phyloP scores from a whole-genome alignment of 2,888 invertebrate species.

The Apomyelois bistriatella region DNA sequence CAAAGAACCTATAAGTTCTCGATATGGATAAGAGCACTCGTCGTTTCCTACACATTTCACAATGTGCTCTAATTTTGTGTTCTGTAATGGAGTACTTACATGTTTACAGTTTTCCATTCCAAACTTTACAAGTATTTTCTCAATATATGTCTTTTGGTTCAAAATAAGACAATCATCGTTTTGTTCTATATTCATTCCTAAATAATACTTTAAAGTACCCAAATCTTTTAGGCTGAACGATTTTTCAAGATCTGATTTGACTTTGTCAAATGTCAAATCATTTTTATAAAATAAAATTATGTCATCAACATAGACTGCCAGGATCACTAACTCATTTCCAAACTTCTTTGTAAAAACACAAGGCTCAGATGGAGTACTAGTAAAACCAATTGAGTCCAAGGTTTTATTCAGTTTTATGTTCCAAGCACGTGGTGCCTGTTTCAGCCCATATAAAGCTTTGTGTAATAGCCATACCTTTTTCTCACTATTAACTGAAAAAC shows the following conservation, averaged over 20 bases:
- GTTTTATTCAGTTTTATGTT: not conserved
- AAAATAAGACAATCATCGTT: too few relatives aligned
- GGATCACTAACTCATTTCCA: too few relatives aligned
- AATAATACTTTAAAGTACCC: not conserved
- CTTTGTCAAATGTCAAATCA: too few relatives aligned
- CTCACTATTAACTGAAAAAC: too few relatives aligned
- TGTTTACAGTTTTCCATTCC: not conserved
- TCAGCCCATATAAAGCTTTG: too few relatives aligned
- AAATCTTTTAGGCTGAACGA: not conserved
- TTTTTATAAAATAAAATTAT: not conserved
- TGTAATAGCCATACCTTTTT: too few relatives aligned
- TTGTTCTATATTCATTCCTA: not conserved
- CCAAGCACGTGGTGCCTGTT: too few relatives aligned
- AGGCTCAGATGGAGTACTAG: not conserved
- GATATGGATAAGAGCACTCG: not conserved
- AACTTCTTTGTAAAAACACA: not conserved
- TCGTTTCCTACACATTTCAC: not conserved
- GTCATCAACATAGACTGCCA: not conserved
- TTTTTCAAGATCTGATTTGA: not conserved
- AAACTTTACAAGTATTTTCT: not conserved
- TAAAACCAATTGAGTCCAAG: not conserved
- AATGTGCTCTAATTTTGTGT: not conserved
- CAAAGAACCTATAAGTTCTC: not conserved
- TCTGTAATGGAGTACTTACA: too few relatives aligned
- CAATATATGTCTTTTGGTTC: too few relatives aligned